Evolutionary conservation across 2,888 invertebrate species (phyloP), one percentile per base, ranked within the genome.

Genomic region (Leptarthrus brevirostris): DNA sequence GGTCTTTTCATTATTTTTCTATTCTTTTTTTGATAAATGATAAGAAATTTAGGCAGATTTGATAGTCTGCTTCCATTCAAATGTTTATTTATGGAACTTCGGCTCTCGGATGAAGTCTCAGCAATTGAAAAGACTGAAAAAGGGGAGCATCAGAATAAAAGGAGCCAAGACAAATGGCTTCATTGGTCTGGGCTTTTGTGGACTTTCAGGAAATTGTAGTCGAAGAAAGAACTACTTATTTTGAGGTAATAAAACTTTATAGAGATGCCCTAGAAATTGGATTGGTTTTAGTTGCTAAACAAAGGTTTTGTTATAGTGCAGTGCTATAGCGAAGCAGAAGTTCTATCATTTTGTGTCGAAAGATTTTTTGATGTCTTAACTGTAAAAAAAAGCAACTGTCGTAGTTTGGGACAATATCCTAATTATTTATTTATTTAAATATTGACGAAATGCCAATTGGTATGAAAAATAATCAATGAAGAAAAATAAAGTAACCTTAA

Each of bases 11-110:
- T 16, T 40, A 3, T 40, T 40, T 40, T 40, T 40, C n/a, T 40
- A 0, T 40, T 40, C n/a, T 1, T 0, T 12, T 20, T 58, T 58
- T 58, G 58, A 58, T 58, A 36, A 36, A 58, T 58, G 36, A 58
- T 58, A 58, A 58, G 34, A 20, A 58, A 58, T 58, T 58, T 58
- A 58, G 58, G 58, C 58, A 20, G 34, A 58, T 58, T 58, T 58
- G 58, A 58, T 58, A 36, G 58, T 58, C 58, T 58, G 36, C 20
- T 58, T 12, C 58, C 58, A 58, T 58, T 58, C 58, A 58, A 40
- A 58, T 58, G 58, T 58, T 58, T 58, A 58, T 58, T 58, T 58
- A 58, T 58, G 58, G 58, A 58, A 36, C 58, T 58, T 12, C 58
- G 16, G 58, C 58, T 40, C 20, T 34, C 20, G 18, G 36, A 58